phyloP scores from a whole-genome alignment of 2,888 invertebrate species.

The Tachina lurida region DNA sequence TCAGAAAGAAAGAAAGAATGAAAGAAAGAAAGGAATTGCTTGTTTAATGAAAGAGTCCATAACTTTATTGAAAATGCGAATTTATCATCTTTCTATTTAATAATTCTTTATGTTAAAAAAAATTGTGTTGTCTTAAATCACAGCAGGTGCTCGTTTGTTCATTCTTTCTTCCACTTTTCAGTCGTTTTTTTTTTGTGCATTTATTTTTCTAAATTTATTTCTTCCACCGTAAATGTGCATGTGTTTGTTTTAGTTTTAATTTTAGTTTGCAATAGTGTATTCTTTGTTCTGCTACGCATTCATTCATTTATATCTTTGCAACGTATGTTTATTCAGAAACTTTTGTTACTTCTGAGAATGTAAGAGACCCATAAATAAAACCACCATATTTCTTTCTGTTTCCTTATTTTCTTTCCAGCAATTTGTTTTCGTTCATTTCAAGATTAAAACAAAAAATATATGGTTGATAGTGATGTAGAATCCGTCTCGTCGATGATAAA shows the following conservation, averaged over 20 bases:
- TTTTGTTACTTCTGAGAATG: conserved; percentile 62
- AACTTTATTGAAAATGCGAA: conserved; percentile 49
- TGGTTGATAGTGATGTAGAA: conserved; percentile 38
- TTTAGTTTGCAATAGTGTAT: conserved; percentile 8
- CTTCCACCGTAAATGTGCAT: conserved; percentile 3
- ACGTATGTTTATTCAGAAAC: conserved; percentile 62
- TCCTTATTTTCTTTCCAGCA: conserved; percentile 42
- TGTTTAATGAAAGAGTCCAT: conserved; percentile 53
- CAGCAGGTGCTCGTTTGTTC: conserved; percentile 61
- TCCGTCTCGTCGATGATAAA: neutral
- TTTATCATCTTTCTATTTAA: conserved; percentile 19
- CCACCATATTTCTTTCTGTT: conserved; percentile 58
- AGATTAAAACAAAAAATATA: conserved; percentile 31
- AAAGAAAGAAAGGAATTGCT: conserved; percentile 43
- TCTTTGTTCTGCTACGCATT: conserved; percentile 13
- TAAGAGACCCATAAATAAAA: conserved; percentile 62
- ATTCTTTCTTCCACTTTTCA: no score
- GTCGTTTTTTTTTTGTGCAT: neutral
- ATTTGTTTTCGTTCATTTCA: conserved; percentile 51
- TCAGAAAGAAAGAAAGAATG: conserved; percentile 25
- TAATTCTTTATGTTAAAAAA: conserved; percentile 22
- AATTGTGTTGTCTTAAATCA: conserved; percentile 54
- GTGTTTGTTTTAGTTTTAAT: conserved; percentile 11
- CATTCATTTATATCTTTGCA: conserved; percentile 23
- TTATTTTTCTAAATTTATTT: conserved; percentile 28